phyloP scores from a whole-genome alignment of 2,113 vertebrate species.

The Tonatia bakeri region DNA sequence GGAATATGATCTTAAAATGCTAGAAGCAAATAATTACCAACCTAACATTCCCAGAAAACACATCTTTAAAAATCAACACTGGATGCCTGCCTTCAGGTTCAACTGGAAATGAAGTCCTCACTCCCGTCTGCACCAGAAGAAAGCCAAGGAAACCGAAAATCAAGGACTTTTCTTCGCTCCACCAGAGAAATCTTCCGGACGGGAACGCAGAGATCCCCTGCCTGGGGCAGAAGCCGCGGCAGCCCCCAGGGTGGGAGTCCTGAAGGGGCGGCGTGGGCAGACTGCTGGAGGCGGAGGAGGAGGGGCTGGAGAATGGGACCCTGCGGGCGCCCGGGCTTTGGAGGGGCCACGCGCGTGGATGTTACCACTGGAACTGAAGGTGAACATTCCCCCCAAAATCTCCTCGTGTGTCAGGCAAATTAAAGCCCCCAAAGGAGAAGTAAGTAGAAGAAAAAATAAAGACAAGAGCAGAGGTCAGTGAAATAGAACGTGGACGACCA shows the following conservation, averaged over 20 bases:
- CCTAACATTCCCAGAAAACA: background rate
- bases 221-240: background rate
- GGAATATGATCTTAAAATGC: background rate
- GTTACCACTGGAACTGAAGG: background rate
- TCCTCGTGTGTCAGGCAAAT: background rate
- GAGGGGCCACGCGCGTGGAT: background rate
- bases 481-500: background rate
- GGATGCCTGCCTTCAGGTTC: background rate
- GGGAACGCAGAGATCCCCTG: too few species aligned
- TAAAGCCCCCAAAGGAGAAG: background rate
- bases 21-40: background rate
- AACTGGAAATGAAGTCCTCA: background rate
- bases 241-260: background rate
- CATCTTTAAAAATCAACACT: background rate
- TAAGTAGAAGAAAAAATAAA: background rate
- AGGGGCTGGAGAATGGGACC: background rate
- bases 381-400: background rate
- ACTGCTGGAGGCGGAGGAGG: background rate
- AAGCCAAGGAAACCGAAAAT: background rate
- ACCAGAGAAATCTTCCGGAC: background rate
- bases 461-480: background rate
- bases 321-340: background rate
- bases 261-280: background rate
- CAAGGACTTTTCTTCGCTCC: background rate
- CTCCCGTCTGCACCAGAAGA: background rate